Conservation (phyloP, 2,113 vertebrate species). For the Calidris pugnax region DNA sequence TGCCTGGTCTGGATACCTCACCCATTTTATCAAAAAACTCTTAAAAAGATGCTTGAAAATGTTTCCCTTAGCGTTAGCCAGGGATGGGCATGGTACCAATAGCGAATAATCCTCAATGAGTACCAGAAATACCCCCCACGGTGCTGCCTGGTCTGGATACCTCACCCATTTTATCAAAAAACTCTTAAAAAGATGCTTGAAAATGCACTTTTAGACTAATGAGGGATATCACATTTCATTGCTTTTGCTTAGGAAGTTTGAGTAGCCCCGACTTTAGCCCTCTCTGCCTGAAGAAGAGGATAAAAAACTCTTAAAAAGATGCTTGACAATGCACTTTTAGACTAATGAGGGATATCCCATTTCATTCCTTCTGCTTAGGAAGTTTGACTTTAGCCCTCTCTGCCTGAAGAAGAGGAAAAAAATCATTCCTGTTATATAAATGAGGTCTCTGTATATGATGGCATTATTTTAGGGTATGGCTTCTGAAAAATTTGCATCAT, state of each 20-base stretch:
- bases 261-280: background rate
- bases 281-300: background rate
- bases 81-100: background rate
- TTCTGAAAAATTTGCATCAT: background rate
- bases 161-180: background rate
- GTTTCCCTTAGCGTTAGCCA: background rate
- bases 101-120: background rate
- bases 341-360: background rate
- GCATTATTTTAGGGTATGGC: background rate
- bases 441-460: background rate
- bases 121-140: background rate
- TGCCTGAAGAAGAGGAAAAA: background rate
- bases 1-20: background rate
- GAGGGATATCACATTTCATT: background rate
- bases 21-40: background rate
- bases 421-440: background rate
- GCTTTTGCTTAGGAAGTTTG: background rate
- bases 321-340: background rate
- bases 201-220: background rate
- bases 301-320: background rate
- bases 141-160: background rate
- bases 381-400: background rate
- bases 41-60: background rate
- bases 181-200: background rate
- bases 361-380: background rate